A percentile compares a stretch with the other conserved stretches of the same genome.
phyloP scores from a whole-genome alignment of 2,888 invertebrate genomes.

The Eretmocerus hayati region DNA sequence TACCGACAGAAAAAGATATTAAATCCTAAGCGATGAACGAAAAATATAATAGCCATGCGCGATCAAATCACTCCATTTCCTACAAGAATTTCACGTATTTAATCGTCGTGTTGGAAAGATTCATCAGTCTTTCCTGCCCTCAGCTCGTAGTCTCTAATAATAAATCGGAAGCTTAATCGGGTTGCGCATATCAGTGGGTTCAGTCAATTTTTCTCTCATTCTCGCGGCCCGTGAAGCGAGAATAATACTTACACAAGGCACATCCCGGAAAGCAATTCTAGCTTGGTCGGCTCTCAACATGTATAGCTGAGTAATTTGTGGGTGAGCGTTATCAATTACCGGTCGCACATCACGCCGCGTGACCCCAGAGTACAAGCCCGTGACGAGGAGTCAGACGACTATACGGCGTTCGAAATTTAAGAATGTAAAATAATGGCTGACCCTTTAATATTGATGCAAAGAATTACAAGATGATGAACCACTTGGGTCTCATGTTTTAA shows the following conservation, averaged over 20 bases:
- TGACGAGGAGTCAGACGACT: too few species aligned
- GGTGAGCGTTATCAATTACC: conserved; percentile 4
- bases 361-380: too few species aligned
- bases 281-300: conserved; percentile 1
- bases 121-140: not conserved
- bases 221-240: conserved; percentile 16
- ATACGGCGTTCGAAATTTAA: too few species aligned
- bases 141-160: conserved; percentile 10
- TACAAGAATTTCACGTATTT: too few species aligned
- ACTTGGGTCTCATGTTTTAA: too few species aligned
- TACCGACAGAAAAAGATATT: too few species aligned
- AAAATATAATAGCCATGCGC: too few species aligned
- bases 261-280: conserved; percentile 1
- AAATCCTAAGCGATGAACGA: too few species aligned
- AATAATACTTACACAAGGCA: conserved; percentile 7
- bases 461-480: too few species aligned
- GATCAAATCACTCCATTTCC: too few species aligned
- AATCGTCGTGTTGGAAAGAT: not conserved
- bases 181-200: conserved; percentile 41
- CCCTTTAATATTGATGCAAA: too few species aligned
- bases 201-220: conserved; percentile 45
- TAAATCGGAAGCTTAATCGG: conserved; percentile 37
- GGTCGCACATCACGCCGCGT: not conserved
- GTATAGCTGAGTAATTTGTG: conserved; percentile 3
- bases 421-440: too few species aligned